Percentiles rank a stretch among this genome's conserved stretches.
These are phyloP conservation scores for Hylaeus volcanicus DNA, from an alignment of 1,140 invertebrate genomes.

Conservation along the genomic window DNA sequence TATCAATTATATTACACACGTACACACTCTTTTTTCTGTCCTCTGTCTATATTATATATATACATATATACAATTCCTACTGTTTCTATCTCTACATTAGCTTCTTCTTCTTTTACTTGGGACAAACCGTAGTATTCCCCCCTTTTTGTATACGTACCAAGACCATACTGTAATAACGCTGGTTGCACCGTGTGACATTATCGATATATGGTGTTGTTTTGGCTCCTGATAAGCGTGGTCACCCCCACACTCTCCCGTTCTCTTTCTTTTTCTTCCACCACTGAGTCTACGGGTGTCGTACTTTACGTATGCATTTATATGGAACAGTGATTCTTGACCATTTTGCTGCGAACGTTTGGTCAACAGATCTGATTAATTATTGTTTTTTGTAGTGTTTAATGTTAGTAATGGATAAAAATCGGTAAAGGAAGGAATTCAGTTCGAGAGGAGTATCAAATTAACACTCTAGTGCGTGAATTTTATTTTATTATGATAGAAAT, in stretches of 20 bases:
- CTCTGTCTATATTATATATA: constrained; percentile 12
- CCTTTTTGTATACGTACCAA: constrained; percentile 49
- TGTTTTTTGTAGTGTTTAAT: too few relatives aligned
- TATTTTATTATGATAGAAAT: too few relatives aligned
- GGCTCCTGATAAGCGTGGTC: constrained; percentile 51
- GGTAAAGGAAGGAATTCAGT: too few relatives aligned
- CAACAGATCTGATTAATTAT: too few relatives aligned
- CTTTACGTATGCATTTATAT: not conserved
- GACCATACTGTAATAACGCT: constrained; percentile 58
- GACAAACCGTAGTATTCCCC: constrained; percentile 46
- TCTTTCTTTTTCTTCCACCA: not conserved
- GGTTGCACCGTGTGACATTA: constrained; percentile 64
- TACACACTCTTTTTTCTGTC: constrained; percentile 12
- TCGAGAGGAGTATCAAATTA: too few relatives aligned
- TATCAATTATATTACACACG: constrained; percentile 53
- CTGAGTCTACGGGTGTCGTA: not conserved
- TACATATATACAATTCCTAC: constrained; percentile 1
- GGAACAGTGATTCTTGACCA: too few relatives aligned
- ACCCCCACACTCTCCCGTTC: not conserved
- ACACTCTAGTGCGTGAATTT: too few relatives aligned
- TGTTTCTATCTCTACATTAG: constrained; percentile 24
- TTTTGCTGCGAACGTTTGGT: too few relatives aligned
- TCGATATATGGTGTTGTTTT: constrained; percentile 49
- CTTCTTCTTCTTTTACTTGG: constrained; percentile 50
- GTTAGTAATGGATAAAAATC: too few relatives aligned